Evolutionary conservation across 2,888 invertebrate species (phyloP), one percentile per base, ranked within the genome.

Genomic region (Eupithecia subumbrata): DNA sequence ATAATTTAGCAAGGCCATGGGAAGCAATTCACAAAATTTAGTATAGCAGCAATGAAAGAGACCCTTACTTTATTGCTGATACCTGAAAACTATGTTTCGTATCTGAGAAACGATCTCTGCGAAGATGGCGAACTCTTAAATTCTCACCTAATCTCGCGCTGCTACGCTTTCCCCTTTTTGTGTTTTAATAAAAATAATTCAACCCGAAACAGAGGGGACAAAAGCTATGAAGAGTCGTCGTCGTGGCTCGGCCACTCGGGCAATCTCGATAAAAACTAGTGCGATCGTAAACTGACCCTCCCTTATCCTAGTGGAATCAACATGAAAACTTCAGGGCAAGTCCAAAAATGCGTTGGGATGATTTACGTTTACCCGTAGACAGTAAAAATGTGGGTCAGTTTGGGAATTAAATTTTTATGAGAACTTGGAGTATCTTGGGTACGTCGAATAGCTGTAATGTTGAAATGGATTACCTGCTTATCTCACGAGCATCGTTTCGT

Each of bases 221-320:
- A 89, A 88, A 88, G 89, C 90, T 88, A 89, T 88, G 89, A 89
- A 90, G 88, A 88, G 86, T 87, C 87, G 86, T 86, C 82, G 78
- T 73, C 77, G 78, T 68, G 71, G 74, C 78, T 69, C 68, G 43
- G 64, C 76, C 76, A 72, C 75, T 76, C 76, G 88, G 88, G 86
- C 90, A 91, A 93, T 93, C 92, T 91, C 91, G 92, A 93, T 93
- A 92, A 92, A 90, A 92, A 90, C 89, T 86, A 87, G 89, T 85
- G 82, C 86, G 89, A 88, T 92, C 90, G 89, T 93, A 93, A 93
- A 92, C 89, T 89, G 90, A 92, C 93, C 93, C 90, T 87, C 86
- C 82, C 84, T 91, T 92, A 91, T 92, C 91, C 88, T 84, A 82
- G 82, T 81, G 86, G 85, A 89, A 92, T 91, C 91, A 89, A 91